Percentiles rank a stretch among this genome's conserved stretches.
These are phyloP conservation scores for Cheilosia urbana DNA, from an alignment of 2,888 invertebrate species.

Conservation along the genomic window DNA sequence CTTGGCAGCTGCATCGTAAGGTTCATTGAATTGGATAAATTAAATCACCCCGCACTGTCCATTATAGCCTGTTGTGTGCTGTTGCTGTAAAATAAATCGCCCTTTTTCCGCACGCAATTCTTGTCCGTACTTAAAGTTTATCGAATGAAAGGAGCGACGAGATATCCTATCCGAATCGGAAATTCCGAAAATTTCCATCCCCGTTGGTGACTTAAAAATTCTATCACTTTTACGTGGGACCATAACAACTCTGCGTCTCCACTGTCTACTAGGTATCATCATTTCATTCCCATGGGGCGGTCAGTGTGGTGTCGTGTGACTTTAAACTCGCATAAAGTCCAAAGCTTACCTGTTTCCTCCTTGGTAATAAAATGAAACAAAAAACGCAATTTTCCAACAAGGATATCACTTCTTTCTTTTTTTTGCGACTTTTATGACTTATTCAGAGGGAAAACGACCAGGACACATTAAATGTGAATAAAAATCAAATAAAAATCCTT, in stretches of 20 bases:
- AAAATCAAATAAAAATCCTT: slow-evolving; percentile 52
- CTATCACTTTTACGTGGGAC: too few relatives aligned
- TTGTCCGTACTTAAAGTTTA: background rate
- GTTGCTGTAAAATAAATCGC: slow-evolving; percentile 25
- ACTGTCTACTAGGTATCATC: too few relatives aligned
- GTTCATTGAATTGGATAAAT: slow-evolving; percentile 48
- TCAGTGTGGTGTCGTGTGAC: background rate
- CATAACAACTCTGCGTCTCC: too few relatives aligned
- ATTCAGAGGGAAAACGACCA: slow-evolving; percentile 12
- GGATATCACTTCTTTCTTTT: background rate
- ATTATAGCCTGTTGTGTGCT: slow-evolving; percentile 8
- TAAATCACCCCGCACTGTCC: slow-evolving; percentile 42
- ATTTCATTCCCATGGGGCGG: too few relatives aligned
- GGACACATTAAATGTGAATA: slow-evolving; percentile 44
- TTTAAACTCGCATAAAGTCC: slow-evolving; percentile 29
- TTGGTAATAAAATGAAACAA: slow-evolving; percentile 5
- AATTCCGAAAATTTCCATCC: too few relatives aligned
- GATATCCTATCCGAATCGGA: too few relatives aligned
- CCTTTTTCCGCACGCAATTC: background rate
- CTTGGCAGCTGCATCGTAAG: slow-evolving; percentile 40
- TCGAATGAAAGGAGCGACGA: background rate
- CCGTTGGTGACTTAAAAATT: too few relatives aligned
- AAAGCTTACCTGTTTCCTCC: slow-evolving; percentile 23
- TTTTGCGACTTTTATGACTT: slow-evolving; percentile 31
- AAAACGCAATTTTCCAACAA: slow-evolving; percentile 20